Evolutionary conservation across 2,113 vertebrate genomes (phyloP), one percentile per base, ranked within the genome.

Genomic region (Lamprotornis superbus): DNA sequence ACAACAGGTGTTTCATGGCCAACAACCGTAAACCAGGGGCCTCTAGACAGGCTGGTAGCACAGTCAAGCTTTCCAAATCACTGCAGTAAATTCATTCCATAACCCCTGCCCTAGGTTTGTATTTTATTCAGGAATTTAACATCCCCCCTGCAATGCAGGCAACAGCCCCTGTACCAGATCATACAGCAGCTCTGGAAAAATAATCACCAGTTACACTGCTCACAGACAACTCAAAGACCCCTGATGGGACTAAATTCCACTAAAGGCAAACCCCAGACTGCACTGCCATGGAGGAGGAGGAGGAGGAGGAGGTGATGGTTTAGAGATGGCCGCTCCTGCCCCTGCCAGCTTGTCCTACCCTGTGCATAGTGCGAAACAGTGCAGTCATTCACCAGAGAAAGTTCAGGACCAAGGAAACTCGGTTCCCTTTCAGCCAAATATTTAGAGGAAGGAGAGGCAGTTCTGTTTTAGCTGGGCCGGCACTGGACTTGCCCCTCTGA

Each of bases 401-500:
- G 95, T 94, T 83, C 94, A 94, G 94, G 96, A 97, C 92, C 87
- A 94, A 97, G 97, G 97, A 97, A 97, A 97, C 96, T 67, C 87
- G 65, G 96, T 97, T 97, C 96, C 97, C 97, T 95, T 97, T 94
- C 96, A 97, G 97, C 97, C 97, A 96, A 96, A 92, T 93, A 93
- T 93, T 94, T 46, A 91, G 60, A 94, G 96, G 89, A 74, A 96
- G 96, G 95, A 97, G 93, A 95, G 93, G 95, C 97, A 70, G 91
- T 91, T 97, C 92, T 95, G 46, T 82, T 90, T 98, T 99, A 99
- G 98, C 99, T 99, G 95, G 99, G 99, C 97, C 99, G 98, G 97
- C 99, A 99, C 95, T 99, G 99, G 79, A 99, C 99, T 97, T 99
- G 99, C 96, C 99, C 98, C 94, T 99, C 99, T 10, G 99, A 98